Conservation (phyloP, 1,140 invertebrate species). For the Camponotus pennsylvanicus region DNA sequence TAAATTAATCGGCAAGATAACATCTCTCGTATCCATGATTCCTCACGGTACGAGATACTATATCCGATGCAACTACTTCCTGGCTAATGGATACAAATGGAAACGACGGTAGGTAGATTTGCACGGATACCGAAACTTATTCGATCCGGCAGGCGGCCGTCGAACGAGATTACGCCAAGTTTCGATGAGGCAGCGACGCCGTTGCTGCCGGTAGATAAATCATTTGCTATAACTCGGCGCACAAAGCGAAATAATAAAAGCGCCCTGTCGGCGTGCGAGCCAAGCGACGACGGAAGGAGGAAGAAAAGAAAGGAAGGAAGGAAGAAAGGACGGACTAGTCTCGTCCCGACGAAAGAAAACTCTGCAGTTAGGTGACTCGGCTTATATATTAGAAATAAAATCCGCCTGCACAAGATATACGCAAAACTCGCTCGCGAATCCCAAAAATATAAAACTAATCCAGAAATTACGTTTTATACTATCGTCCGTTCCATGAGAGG, state of each 20-base stretch:
- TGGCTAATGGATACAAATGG: conserved; percentile 66
- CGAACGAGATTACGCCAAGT: conserved; percentile 79
- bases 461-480: not conserved
- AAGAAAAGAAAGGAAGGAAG: conserved; percentile 34
- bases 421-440: conserved; percentile 23
- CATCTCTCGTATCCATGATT: conserved; percentile 17
- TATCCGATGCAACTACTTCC: conserved; percentile 36
- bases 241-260: conserved; percentile 61
- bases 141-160: conserved; percentile 69
- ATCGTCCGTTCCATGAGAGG: not conserved
- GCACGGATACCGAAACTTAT: conserved; percentile 62
- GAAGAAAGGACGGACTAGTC: conserved; percentile 29
- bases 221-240: conserved; percentile 73
- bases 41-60: not conserved
- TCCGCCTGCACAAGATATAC: conserved; percentile 36
- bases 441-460: conserved; percentile 40
- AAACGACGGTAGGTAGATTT: conserved; percentile 49
- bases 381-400: conserved; percentile 48
- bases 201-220: conserved; percentile 76
- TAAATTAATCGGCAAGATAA: conserved; percentile 56
- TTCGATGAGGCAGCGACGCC: conserved; percentile 61
- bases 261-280: conserved; percentile 25
- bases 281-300: conserved; percentile 20
- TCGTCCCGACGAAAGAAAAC: conserved; percentile 39
- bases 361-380: not conserved